Percentiles rank a stretch among this genome's conserved stretches.
These are phyloP conservation scores for Bombus confusus DNA, from an alignment of 1,140 invertebrate species.

Conservation along the genomic window DNA sequence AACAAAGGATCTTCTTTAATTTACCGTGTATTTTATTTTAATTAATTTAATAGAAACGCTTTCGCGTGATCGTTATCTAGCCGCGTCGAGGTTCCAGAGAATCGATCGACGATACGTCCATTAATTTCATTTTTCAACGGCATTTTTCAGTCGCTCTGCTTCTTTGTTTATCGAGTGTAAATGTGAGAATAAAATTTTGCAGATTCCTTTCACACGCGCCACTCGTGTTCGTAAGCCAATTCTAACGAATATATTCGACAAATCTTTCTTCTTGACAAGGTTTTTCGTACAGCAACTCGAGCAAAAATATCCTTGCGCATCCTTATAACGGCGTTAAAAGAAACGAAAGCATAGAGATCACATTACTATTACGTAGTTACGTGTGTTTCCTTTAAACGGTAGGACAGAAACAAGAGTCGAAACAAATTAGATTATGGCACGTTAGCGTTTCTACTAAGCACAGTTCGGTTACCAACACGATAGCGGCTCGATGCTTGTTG, in stretches of 20 bases:
- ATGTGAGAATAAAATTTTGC: background rate
- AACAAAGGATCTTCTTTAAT: constrained; percentile 6
- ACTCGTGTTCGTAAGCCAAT: too few species aligned
- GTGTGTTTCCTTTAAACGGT: too few species aligned
- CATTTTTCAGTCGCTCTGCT: background rate
- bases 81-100: background rate
- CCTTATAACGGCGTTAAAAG: too few species aligned
- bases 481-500: background rate
- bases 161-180: background rate
- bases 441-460: background rate
- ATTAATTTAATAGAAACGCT: constrained; percentile 17
- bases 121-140: background rate
- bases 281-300: too few species aligned
- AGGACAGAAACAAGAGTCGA: background rate
- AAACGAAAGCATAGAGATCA: too few species aligned
- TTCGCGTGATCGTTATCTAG: background rate
- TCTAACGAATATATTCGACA: background rate
- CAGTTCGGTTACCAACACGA: background rate
- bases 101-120: background rate
- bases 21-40: background rate
- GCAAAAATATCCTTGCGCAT: too few species aligned
- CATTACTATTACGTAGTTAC: too few species aligned
- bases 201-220: background rate
- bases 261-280: background rate
- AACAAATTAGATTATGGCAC: background rate